Conservation (phyloP, 2,113 vertebrate species). For the Ursus arctos region DNA sequence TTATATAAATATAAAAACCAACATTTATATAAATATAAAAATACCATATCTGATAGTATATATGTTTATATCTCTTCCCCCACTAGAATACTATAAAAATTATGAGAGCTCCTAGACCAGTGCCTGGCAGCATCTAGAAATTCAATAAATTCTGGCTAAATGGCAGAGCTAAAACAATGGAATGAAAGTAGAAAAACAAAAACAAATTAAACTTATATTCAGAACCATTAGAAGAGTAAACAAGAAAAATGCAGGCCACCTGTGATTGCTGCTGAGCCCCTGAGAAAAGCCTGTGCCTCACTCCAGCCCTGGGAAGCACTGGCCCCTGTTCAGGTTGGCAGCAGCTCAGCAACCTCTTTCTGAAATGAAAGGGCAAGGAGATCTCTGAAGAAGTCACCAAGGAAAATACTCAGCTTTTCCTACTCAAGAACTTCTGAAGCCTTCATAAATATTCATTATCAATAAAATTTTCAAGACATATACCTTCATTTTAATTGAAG, state of each 20-base stretch:
- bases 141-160: neutral
- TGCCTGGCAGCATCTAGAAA: neutral
- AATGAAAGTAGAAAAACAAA: neutral
- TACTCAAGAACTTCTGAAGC: neutral
- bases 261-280: neutral
- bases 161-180: neutral
- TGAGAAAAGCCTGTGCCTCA: neutral
- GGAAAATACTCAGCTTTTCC: neutral
- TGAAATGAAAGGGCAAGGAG: neutral
- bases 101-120: neutral
- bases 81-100: neutral
- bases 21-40: neutral
- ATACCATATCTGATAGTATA: neutral
- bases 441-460: neutral
- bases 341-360: neutral
- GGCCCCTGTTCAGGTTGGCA: neutral
- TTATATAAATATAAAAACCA: neutral
- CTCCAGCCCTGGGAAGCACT: neutral
- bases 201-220: conserved; percentile 2
- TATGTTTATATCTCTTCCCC: neutral
- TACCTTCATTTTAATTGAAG: neutral
- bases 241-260: neutral
- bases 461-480: conserved; percentile 29
- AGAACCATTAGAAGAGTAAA: conserved; percentile 9
- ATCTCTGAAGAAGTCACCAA: neutral